phyloP scores from a whole-genome alignment of 2,113 vertebrate species.

The Myiopsitta monachus region DNA sequence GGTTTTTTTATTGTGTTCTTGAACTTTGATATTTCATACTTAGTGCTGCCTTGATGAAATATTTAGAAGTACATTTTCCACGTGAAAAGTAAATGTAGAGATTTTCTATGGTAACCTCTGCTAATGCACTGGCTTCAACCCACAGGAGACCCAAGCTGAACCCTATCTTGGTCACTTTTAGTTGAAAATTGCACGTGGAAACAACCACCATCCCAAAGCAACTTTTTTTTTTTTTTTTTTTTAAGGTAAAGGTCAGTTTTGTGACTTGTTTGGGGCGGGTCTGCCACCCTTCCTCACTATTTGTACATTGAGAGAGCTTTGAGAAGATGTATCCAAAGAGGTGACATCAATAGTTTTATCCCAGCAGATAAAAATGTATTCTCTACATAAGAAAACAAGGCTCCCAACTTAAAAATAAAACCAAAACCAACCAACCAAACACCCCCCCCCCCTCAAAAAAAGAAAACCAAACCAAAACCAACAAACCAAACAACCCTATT shows the following conservation, averaged over 20 bases:
- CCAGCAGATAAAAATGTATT: background rate
- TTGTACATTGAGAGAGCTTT: background rate
- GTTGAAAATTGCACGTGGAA: background rate
- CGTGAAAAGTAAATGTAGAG: constrained; percentile 40
- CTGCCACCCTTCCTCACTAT: background rate
- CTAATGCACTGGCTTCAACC: background rate
- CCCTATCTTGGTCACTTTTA: background rate
- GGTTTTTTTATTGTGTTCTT: background rate
- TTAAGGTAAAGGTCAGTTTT: background rate
- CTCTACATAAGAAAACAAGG: background rate
- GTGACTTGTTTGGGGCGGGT: background rate
- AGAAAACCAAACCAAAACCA: background rate
- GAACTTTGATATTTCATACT: constrained; percentile 26
- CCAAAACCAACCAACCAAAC: background rate
- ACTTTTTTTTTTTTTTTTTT: background rate
- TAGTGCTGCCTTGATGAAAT: constrained; percentile 39
- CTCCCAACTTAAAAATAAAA: background rate
- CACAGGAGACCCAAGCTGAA: background rate
- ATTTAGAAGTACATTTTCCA: constrained; percentile 44
- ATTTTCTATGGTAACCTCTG: background rate
- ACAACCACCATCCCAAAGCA: background rate
- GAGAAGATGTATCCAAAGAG: background rate
- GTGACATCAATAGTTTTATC: background rate
- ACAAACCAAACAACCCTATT: background rate
- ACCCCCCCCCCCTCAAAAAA: too few relatives aligned